A percentile compares a stretch with the other conserved stretches of the same genome.
phyloP scores from a whole-genome alignment of 2,797 vertebrate genomes.

The Crocidura indochinensis region DNA sequence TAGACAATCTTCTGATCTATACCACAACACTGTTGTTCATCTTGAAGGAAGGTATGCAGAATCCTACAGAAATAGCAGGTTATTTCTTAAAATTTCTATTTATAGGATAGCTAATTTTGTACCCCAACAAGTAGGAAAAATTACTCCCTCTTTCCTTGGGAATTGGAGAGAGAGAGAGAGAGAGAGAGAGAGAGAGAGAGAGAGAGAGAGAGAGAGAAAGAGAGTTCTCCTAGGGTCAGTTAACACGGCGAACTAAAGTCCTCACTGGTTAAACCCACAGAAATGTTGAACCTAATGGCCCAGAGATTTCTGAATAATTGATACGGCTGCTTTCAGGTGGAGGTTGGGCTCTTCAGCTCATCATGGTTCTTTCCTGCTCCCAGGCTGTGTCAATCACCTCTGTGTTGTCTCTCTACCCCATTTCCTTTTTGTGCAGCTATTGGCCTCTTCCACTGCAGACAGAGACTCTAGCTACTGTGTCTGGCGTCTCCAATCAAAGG shows the following conservation, averaged over 20 bases:
- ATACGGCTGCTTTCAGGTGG: neutral
- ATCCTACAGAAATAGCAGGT: neutral
- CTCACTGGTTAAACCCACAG: neutral
- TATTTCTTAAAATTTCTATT: neutral
- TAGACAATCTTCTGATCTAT: neutral
- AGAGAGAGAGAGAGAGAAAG: no score
- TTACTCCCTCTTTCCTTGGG: neutral
- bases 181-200: no score
- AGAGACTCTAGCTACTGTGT: constrained; percentile 35
- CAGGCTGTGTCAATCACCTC: neutral
- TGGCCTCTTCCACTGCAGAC: neutral
- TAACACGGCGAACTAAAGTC: neutral
- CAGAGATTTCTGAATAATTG: neutral
- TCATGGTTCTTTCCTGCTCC: neutral
- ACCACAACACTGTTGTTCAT: neutral
- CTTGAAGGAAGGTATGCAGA: constrained; percentile 5
- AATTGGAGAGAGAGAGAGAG: neutral
- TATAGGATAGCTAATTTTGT: constrained; percentile 8
- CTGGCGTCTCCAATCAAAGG: neutral
- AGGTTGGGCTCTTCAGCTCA: neutral
- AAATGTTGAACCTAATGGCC: neutral
- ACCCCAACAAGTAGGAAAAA: constrained; percentile 9
- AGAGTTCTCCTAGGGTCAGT: neutral
- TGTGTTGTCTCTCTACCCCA: neutral
- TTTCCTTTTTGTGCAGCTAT: constrained; percentile 4